Evolutionary conservation across 2,888 invertebrate genomes (phyloP).

Genomic region (Metopia argyrocephala): DNA sequence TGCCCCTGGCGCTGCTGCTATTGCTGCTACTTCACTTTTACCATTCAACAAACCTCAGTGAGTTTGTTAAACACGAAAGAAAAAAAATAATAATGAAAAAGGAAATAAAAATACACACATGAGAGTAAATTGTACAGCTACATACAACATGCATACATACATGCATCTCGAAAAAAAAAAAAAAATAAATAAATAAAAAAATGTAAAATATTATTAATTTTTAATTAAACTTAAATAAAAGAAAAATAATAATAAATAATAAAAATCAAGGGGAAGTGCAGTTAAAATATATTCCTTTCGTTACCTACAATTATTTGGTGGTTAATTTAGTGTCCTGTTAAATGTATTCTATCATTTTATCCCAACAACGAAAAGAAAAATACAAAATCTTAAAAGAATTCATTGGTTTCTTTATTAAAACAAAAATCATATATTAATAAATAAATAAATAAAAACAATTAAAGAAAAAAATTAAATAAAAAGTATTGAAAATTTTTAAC

Average conservation of each 20-base stretch:
- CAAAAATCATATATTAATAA: conserved; percentile 13
- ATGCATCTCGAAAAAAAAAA: no score
- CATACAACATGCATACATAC: no score
- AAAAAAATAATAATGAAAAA: conserved; percentile 23
- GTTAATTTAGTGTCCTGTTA: conserved; percentile 1
- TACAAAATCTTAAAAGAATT: conserved; percentile 27
- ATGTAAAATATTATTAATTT: not conserved
- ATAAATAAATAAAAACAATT: not conserved
- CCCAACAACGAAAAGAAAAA: conserved; percentile 51
- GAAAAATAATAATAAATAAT: not conserved
- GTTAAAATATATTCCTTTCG: not conserved
- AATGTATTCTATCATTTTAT: conserved; percentile 5
- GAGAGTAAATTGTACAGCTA: no score
- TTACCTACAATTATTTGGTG: not conserved
- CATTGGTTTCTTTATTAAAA: conserved; percentile 55
- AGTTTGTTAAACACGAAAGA: conserved; percentile 49
- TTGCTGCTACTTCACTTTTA: conserved; percentile 27
- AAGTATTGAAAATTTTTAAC: conserved; percentile 18
- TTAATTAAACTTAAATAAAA: not conserved
- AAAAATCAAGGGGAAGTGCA: no score
- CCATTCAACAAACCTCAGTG: conserved; percentile 41
- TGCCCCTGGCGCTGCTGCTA: no score
- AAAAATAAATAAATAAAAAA: conserved; percentile 10
- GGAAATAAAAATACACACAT: conserved; percentile 26
- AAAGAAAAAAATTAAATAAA: conserved; percentile 19